phyloP scores from a whole-genome alignment of 1,140 invertebrate genomes.

The Panonychus citri region DNA sequence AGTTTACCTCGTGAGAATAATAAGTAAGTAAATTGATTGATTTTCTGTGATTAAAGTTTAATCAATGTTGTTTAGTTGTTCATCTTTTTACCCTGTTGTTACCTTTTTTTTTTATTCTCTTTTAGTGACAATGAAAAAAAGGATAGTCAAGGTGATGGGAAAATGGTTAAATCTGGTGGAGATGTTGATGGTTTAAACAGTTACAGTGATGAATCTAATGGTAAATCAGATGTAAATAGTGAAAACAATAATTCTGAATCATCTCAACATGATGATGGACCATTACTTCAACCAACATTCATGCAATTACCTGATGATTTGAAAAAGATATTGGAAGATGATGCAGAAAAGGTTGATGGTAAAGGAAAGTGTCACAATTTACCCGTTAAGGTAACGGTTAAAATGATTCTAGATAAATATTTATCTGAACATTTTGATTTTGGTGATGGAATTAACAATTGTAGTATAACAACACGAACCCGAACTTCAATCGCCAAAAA shows the following conservation, averaged over 20 bases:
- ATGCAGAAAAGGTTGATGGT: background rate
- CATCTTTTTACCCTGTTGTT: too few relatives aligned
- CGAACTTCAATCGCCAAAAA: background rate
- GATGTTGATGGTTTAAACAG: too few relatives aligned
- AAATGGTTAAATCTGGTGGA: too few relatives aligned
- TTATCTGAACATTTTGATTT: background rate
- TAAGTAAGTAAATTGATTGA: too few relatives aligned
- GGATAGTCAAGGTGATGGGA: too few relatives aligned
- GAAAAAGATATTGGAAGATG: background rate
- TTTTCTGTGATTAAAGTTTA: too few relatives aligned
- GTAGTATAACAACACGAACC: background rate
- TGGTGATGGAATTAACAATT: background rate
- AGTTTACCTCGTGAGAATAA: background rate
- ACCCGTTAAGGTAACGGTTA: background rate
- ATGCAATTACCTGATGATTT: background rate
- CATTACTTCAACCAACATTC: background rate
- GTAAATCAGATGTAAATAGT: background rate
- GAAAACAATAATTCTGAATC: background rate
- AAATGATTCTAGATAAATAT: background rate
- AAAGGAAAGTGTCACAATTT: background rate
- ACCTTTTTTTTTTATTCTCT: too few relatives aligned
- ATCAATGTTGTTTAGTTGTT: too few relatives aligned
- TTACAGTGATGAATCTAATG: background rate
- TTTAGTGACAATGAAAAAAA: too few relatives aligned
- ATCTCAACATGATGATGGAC: background rate